Evolutionary conservation across 37 sponge, comb jelly and placozoan species (phyloP).

Genomic region (Cliona cf. orientalis): DNA sequence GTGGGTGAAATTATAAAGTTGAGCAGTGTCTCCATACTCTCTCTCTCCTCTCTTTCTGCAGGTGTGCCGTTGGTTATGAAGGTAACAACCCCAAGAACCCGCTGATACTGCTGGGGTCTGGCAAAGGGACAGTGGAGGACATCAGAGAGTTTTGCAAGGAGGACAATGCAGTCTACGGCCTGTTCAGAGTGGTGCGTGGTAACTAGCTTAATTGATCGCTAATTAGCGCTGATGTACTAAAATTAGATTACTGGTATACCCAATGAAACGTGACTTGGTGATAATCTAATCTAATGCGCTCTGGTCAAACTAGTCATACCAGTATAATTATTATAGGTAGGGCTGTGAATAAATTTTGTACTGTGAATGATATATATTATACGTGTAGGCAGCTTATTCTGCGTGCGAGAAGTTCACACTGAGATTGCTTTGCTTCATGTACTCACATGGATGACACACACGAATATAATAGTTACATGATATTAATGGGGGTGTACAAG

Average conservation of each 20-base stretch:
- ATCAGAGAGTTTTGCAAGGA: constrained; percentile 19
- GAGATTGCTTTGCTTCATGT: too few relatives aligned
- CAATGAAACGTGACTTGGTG: too few relatives aligned
- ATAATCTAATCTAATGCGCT: too few relatives aligned
- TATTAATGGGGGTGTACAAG: too few relatives aligned
- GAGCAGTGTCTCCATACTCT: background rate
- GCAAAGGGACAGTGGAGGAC: constrained; percentile 30
- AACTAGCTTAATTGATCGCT: background rate
- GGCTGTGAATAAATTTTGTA: too few relatives aligned
- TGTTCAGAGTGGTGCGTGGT: constrained; percentile 78
- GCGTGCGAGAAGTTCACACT: too few relatives aligned
- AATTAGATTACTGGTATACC: too few relatives aligned
- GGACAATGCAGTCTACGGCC: constrained; percentile 57
- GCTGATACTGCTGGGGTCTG: constrained; percentile 46
- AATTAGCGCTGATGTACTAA: background rate
- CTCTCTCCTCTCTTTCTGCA: constrained; percentile 11
- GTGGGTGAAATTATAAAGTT: constrained; percentile 25
- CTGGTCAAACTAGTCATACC: too few relatives aligned
- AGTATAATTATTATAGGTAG: too few relatives aligned
- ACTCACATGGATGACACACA: too few relatives aligned
- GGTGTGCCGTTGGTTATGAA: constrained; percentile 73
- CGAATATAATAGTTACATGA: background rate
- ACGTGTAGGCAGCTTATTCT: too few relatives aligned
- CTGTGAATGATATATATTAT: too few relatives aligned
- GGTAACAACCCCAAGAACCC: constrained; percentile 74